Base-by-base conservation (phyloP, 2,888 invertebrate species). In the Parascotia fuliginaria region DNA sequence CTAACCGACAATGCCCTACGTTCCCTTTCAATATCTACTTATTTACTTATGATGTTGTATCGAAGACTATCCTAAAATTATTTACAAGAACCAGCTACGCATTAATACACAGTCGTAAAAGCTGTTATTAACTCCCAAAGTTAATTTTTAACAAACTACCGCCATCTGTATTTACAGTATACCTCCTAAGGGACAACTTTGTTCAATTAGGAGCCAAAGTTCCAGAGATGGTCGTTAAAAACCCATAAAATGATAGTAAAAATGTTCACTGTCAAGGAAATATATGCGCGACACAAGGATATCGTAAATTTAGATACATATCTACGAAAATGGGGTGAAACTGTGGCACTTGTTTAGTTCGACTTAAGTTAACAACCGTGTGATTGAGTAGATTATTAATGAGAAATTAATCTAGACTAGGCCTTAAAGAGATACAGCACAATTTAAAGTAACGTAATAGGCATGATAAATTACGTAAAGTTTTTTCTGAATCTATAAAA, bases 181-280 rank as follows among this genome's bases (percentile, higher is more conserved):
- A 43, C 61, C 22, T 42, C 49, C 48, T 48, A 12, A 48, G 41
- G 19, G 48, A 47, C 28, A 19, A 41, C 57, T 55, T 55, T 62
- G 64, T 58, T 56, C 54, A 44, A 50, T 60, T 42, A 53, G 36
- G 36, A 29, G 41, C 42, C 24, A 45, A 28, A 56, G 58, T 60
- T 62, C 49, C 57, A 49, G 58, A 53, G 41, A 55, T 47, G 40
- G 57, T 47, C 67, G 63, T 73, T 66, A 71, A 73, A 75, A 60
- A 33, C 42, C 42, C 52, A 50, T 74, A 67, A 74, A 73, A 55
- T 47, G 29, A 39, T 44, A 47, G 19, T 43, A 27, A 52, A 45
- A 41, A 28, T 37, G 38, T 37, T 22, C 32, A 15, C 13, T 31
- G 27, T 6, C 27, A 48, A 65, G 27, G 29, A 32, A 39, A 39